phyloP scores from a whole-genome alignment of 2,113 vertebrate species.

The Bubo scandiacus region DNA sequence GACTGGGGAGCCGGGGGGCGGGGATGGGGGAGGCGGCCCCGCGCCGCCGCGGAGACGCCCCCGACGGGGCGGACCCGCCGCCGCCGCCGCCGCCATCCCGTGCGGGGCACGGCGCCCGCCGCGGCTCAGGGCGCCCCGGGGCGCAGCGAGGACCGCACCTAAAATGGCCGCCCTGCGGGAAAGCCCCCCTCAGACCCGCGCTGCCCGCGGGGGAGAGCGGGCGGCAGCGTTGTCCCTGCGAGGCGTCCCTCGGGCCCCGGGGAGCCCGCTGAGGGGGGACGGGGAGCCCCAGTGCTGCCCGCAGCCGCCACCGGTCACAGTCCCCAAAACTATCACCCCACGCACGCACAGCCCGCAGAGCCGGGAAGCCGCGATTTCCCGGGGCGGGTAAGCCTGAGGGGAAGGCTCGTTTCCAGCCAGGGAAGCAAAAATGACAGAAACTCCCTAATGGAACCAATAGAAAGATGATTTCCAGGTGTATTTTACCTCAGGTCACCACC shows the following conservation, averaged over 20 bases:
- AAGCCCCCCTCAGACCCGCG: no score
- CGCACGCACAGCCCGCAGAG: neutral
- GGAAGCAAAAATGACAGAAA: neutral
- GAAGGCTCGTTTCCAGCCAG: neutral
- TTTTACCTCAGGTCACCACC: neutral
- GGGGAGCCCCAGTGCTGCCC: neutral
- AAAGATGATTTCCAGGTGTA: neutral
- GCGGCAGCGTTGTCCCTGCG: neutral
- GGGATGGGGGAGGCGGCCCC: slow-evolving; percentile 23
- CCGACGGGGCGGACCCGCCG: slow-evolving; percentile 1
- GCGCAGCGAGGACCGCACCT: fast-evolving
- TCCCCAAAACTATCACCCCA: fast-evolving
- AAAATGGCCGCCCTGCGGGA: fast-evolving
- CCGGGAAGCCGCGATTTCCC: neutral
- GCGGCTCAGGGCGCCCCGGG: neutral
- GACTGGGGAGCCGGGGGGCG: slow-evolving; percentile 27
- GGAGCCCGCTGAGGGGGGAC: neutral
- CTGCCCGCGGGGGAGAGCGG: neutral
- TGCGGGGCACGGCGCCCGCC: fast-evolving
- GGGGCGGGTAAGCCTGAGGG: neutral
- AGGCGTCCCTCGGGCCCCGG: neutral
- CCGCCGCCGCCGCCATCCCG: neutral
- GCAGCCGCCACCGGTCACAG: fast-evolving
- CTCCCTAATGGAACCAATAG: fast-evolving
- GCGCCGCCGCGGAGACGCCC: slow-evolving; percentile 27